phyloP scores from a whole-genome alignment of 1,140 invertebrate genomes.

The Meteorus sp. region DNA sequence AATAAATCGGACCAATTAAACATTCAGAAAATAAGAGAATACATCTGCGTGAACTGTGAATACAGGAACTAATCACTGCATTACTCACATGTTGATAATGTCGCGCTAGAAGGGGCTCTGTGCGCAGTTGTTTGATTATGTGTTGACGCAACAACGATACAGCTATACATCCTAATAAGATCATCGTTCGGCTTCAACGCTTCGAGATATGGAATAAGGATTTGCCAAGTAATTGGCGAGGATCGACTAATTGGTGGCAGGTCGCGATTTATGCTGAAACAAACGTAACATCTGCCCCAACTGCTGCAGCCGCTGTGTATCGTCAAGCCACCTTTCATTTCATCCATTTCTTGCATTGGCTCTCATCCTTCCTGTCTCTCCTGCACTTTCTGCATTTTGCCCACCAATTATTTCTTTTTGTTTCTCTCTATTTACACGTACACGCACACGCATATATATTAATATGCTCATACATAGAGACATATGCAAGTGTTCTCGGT shows the following conservation, averaged over 20 bases:
- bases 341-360: neutral
- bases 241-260: slow-evolving; percentile 43
- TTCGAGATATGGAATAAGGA: slow-evolving; percentile 9
- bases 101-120: slow-evolving; percentile 24
- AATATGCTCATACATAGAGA: neutral
- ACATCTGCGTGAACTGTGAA: too few relatives aligned
- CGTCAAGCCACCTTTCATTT: too few relatives aligned
- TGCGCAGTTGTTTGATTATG: slow-evolving; percentile 13
- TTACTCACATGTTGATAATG: neutral
- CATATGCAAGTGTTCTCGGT: neutral
- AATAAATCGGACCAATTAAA: too few relatives aligned
- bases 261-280: slow-evolving; percentile 44
- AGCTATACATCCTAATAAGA: slow-evolving; percentile 15
- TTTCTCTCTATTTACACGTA: neutral
- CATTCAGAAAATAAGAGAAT: too few relatives aligned
- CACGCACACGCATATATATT: too few relatives aligned
- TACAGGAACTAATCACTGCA: neutral
- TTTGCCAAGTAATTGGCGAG: slow-evolving; percentile 36
- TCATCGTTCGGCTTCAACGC: slow-evolving; percentile 3
- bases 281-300: slow-evolving; percentile 39
- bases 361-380: neutral
- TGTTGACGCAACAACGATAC: too few relatives aligned
- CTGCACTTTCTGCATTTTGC: slow-evolving; percentile 1
- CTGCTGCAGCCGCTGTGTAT: slow-evolving; percentile 7
- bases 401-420: slow-evolving; percentile 1